These are phyloP conservation scores for Sebastes oblongus DNA, from an alignment of 2,797 vertebrate species.

Conservation along the genomic window DNA sequence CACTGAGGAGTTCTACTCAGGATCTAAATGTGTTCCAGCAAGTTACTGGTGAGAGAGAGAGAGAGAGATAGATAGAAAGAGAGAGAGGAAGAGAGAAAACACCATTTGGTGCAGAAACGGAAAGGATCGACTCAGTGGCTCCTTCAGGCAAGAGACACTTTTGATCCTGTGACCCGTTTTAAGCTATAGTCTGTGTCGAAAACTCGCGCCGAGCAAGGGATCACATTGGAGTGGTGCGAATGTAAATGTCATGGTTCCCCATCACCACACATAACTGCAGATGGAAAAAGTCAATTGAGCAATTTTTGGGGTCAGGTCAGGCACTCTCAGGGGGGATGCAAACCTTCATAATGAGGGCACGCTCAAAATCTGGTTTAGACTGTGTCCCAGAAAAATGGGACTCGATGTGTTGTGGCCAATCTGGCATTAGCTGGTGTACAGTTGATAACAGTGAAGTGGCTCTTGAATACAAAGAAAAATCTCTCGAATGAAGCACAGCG, in stretches of 20 bases:
- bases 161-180: slow-evolving; percentile 72
- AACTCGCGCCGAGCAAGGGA: slow-evolving; percentile 42
- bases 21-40: slow-evolving; percentile 80
- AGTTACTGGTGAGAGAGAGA: slow-evolving; percentile 61
- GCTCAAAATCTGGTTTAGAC: slow-evolving; percentile 43
- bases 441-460: not conserved
- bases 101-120: slow-evolving; percentile 63
- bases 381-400: slow-evolving; percentile 38
- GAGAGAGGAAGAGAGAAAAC: slow-evolving; percentile 21
- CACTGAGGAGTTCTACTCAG: slow-evolving; percentile 78
- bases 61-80: not conserved
- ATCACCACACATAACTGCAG: slow-evolving; percentile 61
- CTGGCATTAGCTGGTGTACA: not conserved
- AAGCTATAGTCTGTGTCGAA: slow-evolving; percentile 55
- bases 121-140: slow-evolving; percentile 59
- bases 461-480: slow-evolving; percentile 25
- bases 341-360: slow-evolving; percentile 44
- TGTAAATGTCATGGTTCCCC: slow-evolving; percentile 76
- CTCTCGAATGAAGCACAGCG: slow-evolving; percentile 43
- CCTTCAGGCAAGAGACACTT: slow-evolving; percentile 65
- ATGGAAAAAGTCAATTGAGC: slow-evolving; percentile 72
- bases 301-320: slow-evolving; percentile 63
- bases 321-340: slow-evolving; percentile 27
- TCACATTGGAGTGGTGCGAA: slow-evolving; percentile 43
- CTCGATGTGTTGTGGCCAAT: not conserved